phyloP scores from a whole-genome alignment of 2,113 vertebrate species.

The Blennius ocellaris region DNA sequence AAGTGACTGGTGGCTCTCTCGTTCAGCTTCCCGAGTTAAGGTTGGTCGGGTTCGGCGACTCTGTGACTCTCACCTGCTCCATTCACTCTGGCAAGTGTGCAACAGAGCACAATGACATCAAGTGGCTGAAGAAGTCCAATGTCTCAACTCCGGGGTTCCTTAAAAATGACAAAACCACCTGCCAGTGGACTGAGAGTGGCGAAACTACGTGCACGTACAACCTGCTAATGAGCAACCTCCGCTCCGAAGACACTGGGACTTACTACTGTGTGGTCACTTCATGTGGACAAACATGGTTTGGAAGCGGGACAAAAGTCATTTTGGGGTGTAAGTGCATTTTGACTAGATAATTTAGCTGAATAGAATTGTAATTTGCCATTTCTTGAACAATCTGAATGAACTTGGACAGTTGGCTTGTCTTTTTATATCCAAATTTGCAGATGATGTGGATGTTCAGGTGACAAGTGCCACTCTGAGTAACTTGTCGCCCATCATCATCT shows the following conservation, averaged over 20 bases:
- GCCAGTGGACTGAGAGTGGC: slow-evolving; percentile 6
- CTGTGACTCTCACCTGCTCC: slow-evolving; percentile 54
- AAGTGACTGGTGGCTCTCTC: slow-evolving; percentile 19
- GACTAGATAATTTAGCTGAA: no score
- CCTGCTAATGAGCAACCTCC: slow-evolving; percentile 32
- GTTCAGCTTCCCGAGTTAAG: slow-evolving; percentile 21
- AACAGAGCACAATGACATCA: slow-evolving; percentile 36
- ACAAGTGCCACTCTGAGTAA: no score
- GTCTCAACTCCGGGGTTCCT: slow-evolving; percentile 18
- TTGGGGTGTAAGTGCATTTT: no score
- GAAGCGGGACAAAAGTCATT: slow-evolving; percentile 18
- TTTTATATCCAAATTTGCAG: no score
- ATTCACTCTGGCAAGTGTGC: slow-evolving; percentile 19
- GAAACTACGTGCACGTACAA: slow-evolving; percentile 32
- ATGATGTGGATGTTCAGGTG: no score
- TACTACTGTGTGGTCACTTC: slow-evolving; percentile 54
- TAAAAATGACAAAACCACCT: slow-evolving; percentile 17
- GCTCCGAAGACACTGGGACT: slow-evolving; percentile 33
- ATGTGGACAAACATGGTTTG: slow-evolving; percentile 48
- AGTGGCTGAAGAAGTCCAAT: slow-evolving; percentile 49
- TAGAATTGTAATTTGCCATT: no score
- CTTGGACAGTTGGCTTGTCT: no score
- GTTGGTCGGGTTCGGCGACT: slow-evolving; percentile 27
- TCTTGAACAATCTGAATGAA: no score
- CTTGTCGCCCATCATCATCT: no score